These are phyloP conservation scores for Ephydatia muelleri DNA, from an alignment of 37 sponge, comb jelly and placozoan species.

Conservation along the genomic window DNA sequence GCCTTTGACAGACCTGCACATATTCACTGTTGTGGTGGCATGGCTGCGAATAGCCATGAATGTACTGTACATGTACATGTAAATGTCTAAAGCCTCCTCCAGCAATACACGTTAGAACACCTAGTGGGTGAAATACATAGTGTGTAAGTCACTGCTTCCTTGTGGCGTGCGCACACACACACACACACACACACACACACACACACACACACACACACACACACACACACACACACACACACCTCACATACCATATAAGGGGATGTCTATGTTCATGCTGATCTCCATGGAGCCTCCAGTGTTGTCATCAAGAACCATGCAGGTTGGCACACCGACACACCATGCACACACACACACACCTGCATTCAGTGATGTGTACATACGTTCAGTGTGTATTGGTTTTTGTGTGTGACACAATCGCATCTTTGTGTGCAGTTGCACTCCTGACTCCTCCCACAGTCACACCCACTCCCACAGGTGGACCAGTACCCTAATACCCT, in stretches of 20 bases:
- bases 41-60: not conserved
- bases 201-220: not conserved
- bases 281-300: slow-evolving; percentile 95
- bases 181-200: not conserved
- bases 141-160: too few species aligned
- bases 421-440: too few species aligned
- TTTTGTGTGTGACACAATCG: not conserved
- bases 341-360: not conserved
- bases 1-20: too few species aligned
- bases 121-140: too few species aligned
- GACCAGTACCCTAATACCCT: too few species aligned
- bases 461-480: too few species aligned
- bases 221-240: not conserved
- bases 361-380: too few species aligned
- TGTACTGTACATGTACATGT: not conserved
- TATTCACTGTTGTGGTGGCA: too few species aligned
- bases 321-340: slow-evolving; percentile 21
- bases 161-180: not conserved
- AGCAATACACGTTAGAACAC: too few species aligned
- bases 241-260: slow-evolving; percentile 31
- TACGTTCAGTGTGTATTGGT: not conserved
- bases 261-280: slow-evolving; percentile 98
- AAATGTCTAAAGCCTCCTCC: not conserved
- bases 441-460: too few species aligned
- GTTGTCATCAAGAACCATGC: slow-evolving; percentile 91